Evolutionary conservation across 1,140 invertebrate genomes (phyloP), one percentile per base, ranked within the genome.

Genomic region (Drosophila simulans): DNA sequence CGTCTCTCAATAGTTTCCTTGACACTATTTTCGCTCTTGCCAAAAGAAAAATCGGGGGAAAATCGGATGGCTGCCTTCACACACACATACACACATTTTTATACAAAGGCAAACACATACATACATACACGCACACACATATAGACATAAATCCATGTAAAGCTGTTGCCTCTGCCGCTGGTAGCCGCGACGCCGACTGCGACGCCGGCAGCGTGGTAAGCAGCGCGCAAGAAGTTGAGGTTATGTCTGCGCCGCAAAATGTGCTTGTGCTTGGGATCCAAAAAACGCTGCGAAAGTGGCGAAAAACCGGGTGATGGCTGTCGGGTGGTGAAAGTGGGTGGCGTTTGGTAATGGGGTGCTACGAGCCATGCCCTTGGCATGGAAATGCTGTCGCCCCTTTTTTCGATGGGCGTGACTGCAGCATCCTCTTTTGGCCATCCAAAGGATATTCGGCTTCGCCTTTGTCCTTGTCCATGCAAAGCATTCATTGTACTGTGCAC

Each of bases 191-290:
- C 60, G 63, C 27, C 13, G 46, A 13, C 63, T 25, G 54, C 53
- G 66, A 49, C 66, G 82, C 43, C 65, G 82, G 82, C 83, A 88
- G 83, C 83, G 83, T 88, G 83, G 83, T 88, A 88, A 89, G 83
- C 83, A 88, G 83, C 83, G 83, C 84, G 75, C 84, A 88, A 88
- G 83, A 88, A 88, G 83, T 88, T 88, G 83, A 88, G 83, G 83
- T 88, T 88, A 88, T 88, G 83, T 88, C 79, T 88, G 79, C 84
- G 79, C 83, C 83, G 75, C 84, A 82, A 86, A 88, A 88, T 79
- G 83, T 86, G 83, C 83, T 88, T 71, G 63, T 75, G 80, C 69
- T 75, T 59, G 80, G 71, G 56, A 83, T 79, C 40, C 31, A 68
- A 68, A 65, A 42, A 63, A 34, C 15, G 17, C 37, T 58, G 53